phyloP scores from a whole-genome alignment of 2,888 invertebrate species.

The Caprella mutica region DNA sequence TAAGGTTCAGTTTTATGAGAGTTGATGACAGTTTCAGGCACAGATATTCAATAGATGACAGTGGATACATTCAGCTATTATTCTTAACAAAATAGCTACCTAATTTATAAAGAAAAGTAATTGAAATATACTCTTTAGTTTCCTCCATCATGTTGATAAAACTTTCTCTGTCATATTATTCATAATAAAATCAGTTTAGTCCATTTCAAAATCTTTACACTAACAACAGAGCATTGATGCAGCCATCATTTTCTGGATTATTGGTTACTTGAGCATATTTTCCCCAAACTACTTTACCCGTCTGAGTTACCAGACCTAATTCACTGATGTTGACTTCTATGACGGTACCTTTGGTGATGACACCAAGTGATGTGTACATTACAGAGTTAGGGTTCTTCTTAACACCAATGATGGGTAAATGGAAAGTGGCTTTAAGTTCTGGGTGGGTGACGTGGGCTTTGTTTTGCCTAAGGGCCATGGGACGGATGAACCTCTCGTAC shows the following conservation, averaged over 20 bases:
- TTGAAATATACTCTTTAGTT: no score
- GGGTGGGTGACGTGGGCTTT: slow-evolving; percentile 99
- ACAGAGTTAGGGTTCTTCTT: slow-evolving; percentile 97
- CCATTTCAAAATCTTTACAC: slow-evolving; percentile 51
- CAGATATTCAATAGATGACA: no score
- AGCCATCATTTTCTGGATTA: slow-evolving; percentile 99
- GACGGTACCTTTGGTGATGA: slow-evolving; percentile 96
- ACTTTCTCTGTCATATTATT: no score
- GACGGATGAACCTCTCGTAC: slow-evolving; percentile 94
- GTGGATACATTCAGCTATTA: no score
- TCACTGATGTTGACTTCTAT: slow-evolving; percentile 98
- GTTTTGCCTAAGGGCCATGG: slow-evolving; percentile 91
- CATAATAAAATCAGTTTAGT: background rate
- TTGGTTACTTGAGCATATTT: slow-evolving; percentile 99
- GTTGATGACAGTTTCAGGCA: no score
- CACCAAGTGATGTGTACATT: slow-evolving; percentile 92
- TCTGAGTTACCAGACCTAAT: slow-evolving; percentile 93
- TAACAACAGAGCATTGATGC: slow-evolving; percentile 94
- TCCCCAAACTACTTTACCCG: slow-evolving; percentile 99
- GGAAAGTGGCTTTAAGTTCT: slow-evolving; percentile 94
- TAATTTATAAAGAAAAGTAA: no score
- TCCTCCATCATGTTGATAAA: no score
- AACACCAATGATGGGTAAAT: slow-evolving; percentile 92
- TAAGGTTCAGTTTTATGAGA: no score
- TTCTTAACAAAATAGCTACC: no score